Evolutionary conservation across 2,797 vertebrate species (phyloP), one percentile per base, ranked within the genome.

Genomic region (Danio jaintianensis): DNA sequence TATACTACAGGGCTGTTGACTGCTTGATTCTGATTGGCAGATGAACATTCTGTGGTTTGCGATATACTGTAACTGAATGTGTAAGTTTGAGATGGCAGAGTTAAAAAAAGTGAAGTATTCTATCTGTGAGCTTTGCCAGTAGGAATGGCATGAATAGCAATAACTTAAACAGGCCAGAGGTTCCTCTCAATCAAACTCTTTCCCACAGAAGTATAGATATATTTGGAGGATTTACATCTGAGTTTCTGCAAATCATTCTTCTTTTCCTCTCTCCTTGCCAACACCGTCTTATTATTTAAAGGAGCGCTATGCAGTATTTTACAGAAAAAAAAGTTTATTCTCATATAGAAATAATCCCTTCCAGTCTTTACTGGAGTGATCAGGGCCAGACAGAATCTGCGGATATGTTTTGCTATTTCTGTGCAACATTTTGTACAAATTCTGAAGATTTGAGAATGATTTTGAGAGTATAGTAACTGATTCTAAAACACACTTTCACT

Each of bases 111-210:
- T 7, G 20, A 75, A 52, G 63, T 61, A 61, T 75, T 71, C 13
- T 58, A 40, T 80, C 15, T 62, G 20, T 71, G 78, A 48, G 68
- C 67, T 78, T 53, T 66, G 72, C 59, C 82, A 50, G 63, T 55
- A 48, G 80, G 63, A 64, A 72, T 58, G 74, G 55, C 68, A 48
- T 80, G 85, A 82, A 82, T 82, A 84, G 80, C 77, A 82, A 80
- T 82, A 81, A 50, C 43, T 48, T 73, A 29, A 77, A 22, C 59
- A 55, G 50, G 77, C 77, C 77, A 82, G 56, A 82, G 77, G 80
- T 82, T 75, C 62, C 74, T 70, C 53, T 82, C 82, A 83, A 82
- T 76, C 75, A 76, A 75, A 38, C 48, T 69, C 4, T 29, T 29
- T 64, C 43, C 38, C 66, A 68, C 18, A 40, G 7, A 53, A 4